Conservation (phyloP, 2,113 vertebrate genomes). For the Oriolus oriolus region DNA sequence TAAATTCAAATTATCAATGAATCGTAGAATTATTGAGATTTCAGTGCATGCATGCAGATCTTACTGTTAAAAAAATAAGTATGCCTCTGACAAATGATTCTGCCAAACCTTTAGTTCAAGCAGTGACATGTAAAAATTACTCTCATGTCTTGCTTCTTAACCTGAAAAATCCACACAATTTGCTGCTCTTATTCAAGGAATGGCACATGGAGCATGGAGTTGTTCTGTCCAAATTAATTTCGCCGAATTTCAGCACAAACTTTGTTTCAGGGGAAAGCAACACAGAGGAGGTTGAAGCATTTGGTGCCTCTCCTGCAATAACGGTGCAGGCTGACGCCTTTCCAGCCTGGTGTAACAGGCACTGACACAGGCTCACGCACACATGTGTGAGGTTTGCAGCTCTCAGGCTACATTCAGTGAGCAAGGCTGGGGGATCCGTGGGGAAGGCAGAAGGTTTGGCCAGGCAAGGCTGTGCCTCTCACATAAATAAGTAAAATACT, state of each 20-base stretch:
- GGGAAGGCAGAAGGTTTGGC: not conserved
- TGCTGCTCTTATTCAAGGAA: not conserved
- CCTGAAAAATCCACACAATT: not conserved
- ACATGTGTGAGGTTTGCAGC: not conserved
- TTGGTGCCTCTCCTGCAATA: not conserved
- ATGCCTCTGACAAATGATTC: not conserved
- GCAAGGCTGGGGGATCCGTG: not conserved
- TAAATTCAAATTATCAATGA: not conserved
- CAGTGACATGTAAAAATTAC: not conserved
- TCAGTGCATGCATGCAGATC: too few species aligned
- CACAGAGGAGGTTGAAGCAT: not conserved
- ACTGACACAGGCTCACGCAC: not conserved
- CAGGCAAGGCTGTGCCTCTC: not conserved
- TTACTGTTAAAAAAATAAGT: not conserved
- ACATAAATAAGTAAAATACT: not conserved
- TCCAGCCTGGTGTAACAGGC: rapidly evolving
- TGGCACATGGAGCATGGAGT: rapidly evolving
- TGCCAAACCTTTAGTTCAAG: not conserved
- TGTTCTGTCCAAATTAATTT: not conserved
- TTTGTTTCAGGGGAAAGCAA: not conserved
- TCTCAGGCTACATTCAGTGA: not conserved
- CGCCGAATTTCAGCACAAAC: not conserved
- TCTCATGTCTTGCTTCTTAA: not conserved
- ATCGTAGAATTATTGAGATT: not conserved
- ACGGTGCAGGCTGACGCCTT: not conserved